Base-by-base conservation (phyloP, 2,797 vertebrate genomes). In the Balearica regulorum region DNA sequence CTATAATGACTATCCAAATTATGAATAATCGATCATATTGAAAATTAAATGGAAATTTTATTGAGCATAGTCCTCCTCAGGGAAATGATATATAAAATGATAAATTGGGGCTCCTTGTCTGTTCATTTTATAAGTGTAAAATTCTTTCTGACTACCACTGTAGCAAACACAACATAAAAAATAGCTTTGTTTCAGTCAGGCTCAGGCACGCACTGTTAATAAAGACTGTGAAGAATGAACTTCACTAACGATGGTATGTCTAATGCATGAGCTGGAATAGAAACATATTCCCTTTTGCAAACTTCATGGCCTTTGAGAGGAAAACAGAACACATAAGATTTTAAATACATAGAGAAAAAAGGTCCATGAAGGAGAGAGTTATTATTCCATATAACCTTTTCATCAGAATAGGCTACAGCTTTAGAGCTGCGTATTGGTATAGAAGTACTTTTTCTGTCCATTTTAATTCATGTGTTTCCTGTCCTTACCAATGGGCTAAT, bases 41-140 rank as follows among this genome's bases (percentile, higher is more conserved):
- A 91, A 87, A 93, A 89, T 72, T 61, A 92, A 90, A 92, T 83
- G 26, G 11, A 60, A 65, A 80, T 94, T 64, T 75, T 71, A 90
- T 46, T 71, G 13, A 93, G 1, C 2, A 1, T 24, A 75, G 22
- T 39, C 11, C 4, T 85, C 24, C 61, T 83, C 53, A 68, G 33
- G 54, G 80, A 83, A 96, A 77, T 26, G 0, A 70, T 66, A 73
- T 8, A 48, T 14, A 66, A 72, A 85, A 71, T 14, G 31, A 44
- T 55, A 77, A 77, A 43, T 49, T 2, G 0, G 2, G 6, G 1
- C 6, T 78, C 16, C 37, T 53, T 48, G 1, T 44, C 10, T 41
- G 25, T 43, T 89, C n/a, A 48, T 39, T 76, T 89, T 53, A 7
- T 35, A 89, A 77, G 33, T 13, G 16, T 26, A 83, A 87, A 64